These are phyloP conservation scores for Epinephelus awoara DNA, from an alignment of 2,797 vertebrate species.

Conservation along the genomic window DNA sequence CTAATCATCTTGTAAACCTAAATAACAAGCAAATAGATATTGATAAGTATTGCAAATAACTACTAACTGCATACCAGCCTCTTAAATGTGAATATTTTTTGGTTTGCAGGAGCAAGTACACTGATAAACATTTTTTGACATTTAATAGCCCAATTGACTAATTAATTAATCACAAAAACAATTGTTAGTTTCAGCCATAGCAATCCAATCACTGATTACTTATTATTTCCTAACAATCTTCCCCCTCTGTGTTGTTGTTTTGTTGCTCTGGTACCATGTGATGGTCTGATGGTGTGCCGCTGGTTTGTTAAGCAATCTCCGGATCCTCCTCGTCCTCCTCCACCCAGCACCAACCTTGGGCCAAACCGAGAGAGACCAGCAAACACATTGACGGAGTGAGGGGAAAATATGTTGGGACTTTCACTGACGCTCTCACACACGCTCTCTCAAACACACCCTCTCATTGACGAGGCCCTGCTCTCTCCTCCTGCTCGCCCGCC, in stretches of 20 bases:
- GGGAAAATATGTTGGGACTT: slow-evolving; percentile 77
- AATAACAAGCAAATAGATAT: not conserved
- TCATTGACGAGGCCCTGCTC: slow-evolving; percentile 73
- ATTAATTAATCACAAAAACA: too few relatives aligned
- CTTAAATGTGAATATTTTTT: too few relatives aligned
- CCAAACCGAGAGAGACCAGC: slow-evolving; percentile 61
- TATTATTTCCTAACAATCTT: not conserved
- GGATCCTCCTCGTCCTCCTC: slow-evolving; percentile 41
- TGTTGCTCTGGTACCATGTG: slow-evolving; percentile 16
- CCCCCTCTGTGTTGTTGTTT: not conserved
- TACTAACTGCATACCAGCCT: not conserved
- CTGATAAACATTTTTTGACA: too few relatives aligned
- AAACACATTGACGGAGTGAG: slow-evolving; percentile 73
- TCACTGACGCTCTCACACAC: slow-evolving; percentile 61
- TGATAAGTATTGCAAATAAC: not conserved
- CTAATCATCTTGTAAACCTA: not conserved
- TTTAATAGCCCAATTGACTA: too few relatives aligned
- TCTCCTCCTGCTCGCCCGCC: slow-evolving; percentile 80
- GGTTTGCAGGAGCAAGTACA: too few relatives aligned
- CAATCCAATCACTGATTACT: not conserved
- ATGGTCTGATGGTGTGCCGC: slow-evolving; percentile 34
- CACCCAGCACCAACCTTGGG: slow-evolving; percentile 30
- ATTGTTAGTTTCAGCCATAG: too few relatives aligned
- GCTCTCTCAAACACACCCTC: slow-evolving; percentile 70
- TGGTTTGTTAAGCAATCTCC: slow-evolving; percentile 39